Conservation (phyloP, 2,888 invertebrate genomes). For the Trichopria drosophilae region DNA sequence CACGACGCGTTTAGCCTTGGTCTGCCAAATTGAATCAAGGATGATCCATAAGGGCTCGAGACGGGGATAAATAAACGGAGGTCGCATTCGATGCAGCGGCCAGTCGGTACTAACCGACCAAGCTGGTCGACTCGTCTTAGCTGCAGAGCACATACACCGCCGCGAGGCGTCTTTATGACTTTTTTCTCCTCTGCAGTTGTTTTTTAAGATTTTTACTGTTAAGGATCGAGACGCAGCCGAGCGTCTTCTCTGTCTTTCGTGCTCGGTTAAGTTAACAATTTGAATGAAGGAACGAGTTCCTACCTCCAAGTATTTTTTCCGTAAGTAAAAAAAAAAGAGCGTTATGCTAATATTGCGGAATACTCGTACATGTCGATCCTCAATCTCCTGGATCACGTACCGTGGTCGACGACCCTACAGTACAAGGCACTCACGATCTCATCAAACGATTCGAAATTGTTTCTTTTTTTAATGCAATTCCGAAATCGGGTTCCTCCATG, state of each 20-base stretch:
- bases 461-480: constrained; percentile 2
- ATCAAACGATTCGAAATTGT: too few relatives aligned
- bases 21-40: not conserved
- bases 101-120: constrained; percentile 47
- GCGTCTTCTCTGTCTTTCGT: constrained; percentile 22
- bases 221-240: constrained; percentile 31
- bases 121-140: constrained; percentile 48
- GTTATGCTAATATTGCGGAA: constrained; percentile 2
- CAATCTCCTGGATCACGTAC: too few relatives aligned
- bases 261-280: constrained; percentile 18
- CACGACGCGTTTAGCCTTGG: too few relatives aligned
- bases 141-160: constrained; percentile 38
- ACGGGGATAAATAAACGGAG: too few relatives aligned
- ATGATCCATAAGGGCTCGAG: constrained; percentile 2
- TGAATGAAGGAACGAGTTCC: constrained; percentile 12
- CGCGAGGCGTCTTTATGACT: constrained; percentile 36
- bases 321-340: not conserved
- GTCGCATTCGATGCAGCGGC: constrained; percentile 45
- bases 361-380: not conserved
- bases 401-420: constrained; percentile 31
- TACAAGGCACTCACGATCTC: too few relatives aligned
- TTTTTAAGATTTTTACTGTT: constrained; percentile 46
- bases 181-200: constrained; percentile 33
- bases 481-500: too few relatives aligned
- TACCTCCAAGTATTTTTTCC: not conserved